A percentile compares a stretch with the other conserved stretches of the same genome.
phyloP scores from a whole-genome alignment of 2,797 vertebrate species.

The Centroberyx gerrardi region DNA sequence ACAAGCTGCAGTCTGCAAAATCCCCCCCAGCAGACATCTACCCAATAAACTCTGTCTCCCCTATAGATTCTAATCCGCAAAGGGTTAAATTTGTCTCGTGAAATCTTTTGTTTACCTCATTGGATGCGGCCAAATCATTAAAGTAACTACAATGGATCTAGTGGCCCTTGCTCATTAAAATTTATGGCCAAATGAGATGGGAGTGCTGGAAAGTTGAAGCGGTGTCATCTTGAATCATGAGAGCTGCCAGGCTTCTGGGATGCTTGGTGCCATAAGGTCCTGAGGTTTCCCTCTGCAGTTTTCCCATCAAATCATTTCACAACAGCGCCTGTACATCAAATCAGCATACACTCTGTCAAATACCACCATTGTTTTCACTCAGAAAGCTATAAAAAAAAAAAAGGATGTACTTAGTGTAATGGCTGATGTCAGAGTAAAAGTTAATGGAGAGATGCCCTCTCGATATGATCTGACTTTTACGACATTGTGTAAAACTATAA shows the following conservation, averaged over 20 bases:
- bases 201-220: conserved; percentile 56
- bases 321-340: conserved; percentile 46
- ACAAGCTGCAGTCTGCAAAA: conserved; percentile 53
- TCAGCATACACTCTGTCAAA: conserved; percentile 37
- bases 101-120: conserved; percentile 55
- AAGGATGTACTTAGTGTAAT: conserved; percentile 26
- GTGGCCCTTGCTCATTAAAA: conserved; percentile 67
- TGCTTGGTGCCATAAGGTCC: conserved; percentile 72
- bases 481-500: conserved; percentile 44
- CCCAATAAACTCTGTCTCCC: conserved; percentile 48
- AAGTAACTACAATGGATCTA: conserved; percentile 51
- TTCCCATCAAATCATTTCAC: conserved; percentile 56
- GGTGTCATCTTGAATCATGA: conserved; percentile 69
- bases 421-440: conserved; percentile 33
- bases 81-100: conserved; percentile 50
- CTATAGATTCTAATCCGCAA: conserved; percentile 28
- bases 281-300: conserved; percentile 57
- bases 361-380: conserved; percentile 48
- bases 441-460: conserved; percentile 39
- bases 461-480: conserved; percentile 59
- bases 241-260: conserved; percentile 56
- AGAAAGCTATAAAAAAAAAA: conserved; percentile 42
- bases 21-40: conserved; percentile 2
- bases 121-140: conserved; percentile 57
- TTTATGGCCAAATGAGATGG: conserved; percentile 59